These are phyloP conservation scores for Moxostoma hubbsi DNA, from an alignment of 2,797 vertebrate species.

Conservation along the genomic window DNA sequence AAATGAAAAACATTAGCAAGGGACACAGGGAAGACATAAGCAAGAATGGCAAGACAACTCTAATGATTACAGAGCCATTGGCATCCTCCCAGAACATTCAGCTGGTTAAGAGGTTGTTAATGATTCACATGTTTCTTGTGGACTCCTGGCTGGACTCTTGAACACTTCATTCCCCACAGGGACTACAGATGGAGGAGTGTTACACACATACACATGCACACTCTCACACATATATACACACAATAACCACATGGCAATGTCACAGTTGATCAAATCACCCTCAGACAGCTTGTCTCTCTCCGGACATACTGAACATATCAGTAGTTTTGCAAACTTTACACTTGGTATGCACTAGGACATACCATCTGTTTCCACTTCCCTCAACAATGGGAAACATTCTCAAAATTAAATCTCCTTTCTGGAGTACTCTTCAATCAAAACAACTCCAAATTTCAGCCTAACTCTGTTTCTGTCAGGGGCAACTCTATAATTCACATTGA, in stretches of 20 bases:
- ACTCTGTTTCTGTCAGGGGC: conserved; percentile 17
- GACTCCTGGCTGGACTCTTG: conserved; percentile 29
- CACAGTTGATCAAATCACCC: background rate
- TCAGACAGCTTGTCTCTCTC: background rate
- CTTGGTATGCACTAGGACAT: background rate
- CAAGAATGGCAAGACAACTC: background rate
- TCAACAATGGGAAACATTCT: background rate
- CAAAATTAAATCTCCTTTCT: background rate
- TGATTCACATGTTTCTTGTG: conserved; percentile 48
- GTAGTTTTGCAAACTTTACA: background rate
- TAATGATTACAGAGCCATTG: background rate
- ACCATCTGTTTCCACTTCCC: background rate
- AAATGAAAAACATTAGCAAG: background rate
- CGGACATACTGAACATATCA: conserved; percentile 1
- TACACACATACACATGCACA: background rate
- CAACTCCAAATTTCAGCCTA: conserved; percentile 13
- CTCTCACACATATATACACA: background rate
- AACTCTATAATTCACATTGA: conserved; percentile 5
- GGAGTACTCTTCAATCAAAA: conserved; percentile 3
- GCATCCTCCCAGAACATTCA: conserved; percentile 9
- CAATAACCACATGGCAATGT: conserved; percentile 2
- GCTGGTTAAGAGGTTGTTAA: conserved; percentile 45
- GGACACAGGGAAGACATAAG: background rate
- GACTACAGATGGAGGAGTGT: conserved; percentile 14
- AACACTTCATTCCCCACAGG: conserved; percentile 15